Evolutionary conservation across 2,797 vertebrate species (phyloP).

Genomic region (Poecilia wingei): DNA sequence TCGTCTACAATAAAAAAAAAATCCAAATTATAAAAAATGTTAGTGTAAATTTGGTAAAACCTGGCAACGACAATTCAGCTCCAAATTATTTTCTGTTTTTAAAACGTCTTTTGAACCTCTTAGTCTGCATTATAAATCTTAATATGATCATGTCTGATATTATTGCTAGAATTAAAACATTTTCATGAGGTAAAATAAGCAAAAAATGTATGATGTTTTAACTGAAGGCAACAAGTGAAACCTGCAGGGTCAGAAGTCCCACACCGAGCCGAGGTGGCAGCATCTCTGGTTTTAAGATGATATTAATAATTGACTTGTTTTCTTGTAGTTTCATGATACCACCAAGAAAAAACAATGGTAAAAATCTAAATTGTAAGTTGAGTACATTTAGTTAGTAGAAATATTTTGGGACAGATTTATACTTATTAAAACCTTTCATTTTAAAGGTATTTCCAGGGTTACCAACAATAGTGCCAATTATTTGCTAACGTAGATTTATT

Average conservation of each 20-base stretch:
- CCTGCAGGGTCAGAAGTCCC: neutral
- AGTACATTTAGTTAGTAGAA: neutral
- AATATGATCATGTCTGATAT: neutral
- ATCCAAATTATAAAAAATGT: neutral
- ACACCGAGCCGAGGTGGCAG: neutral
- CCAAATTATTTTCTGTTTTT: neutral
- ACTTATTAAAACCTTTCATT: neutral
- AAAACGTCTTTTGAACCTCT: neutral
- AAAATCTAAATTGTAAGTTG: neutral
- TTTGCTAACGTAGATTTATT: neutral
- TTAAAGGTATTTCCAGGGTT: neutral
- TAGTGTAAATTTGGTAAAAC: neutral
- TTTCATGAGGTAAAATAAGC: neutral
- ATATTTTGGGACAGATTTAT: neutral
- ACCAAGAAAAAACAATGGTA: neutral
- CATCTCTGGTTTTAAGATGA: neutral
- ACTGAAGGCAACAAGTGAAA: neutral
- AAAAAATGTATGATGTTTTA: neutral
- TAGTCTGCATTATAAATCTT: neutral
- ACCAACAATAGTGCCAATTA: neutral
- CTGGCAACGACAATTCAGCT: neutral
- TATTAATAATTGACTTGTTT: neutral
- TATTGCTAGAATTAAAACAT: neutral
- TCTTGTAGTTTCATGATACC: neutral
- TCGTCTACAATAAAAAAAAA: neutral